Conservation (phyloP, 2,113 vertebrate genomes). For the Rostratula benghalensis region DNA sequence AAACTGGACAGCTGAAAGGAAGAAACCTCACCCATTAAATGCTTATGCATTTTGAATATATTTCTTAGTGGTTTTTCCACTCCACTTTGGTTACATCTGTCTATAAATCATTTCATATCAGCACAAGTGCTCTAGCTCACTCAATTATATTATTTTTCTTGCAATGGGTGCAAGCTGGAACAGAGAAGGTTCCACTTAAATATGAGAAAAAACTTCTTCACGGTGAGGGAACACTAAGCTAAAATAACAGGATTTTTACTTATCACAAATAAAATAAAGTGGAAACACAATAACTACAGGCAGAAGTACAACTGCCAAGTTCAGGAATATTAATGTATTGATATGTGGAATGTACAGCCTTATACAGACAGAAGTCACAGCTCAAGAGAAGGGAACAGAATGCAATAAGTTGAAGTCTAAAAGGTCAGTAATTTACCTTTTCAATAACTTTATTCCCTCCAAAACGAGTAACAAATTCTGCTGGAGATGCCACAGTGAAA, state of each 20-base stretch:
- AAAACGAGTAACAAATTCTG: conserved; percentile 97
- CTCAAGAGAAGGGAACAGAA: background rate
- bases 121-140: background rate
- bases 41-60: background rate
- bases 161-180: too few relatives aligned
- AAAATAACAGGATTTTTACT: background rate
- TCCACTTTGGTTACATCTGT: background rate
- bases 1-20: background rate
- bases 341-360: background rate
- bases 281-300: background rate
- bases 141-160: too few relatives aligned
- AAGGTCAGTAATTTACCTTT: conserved; percentile 79
- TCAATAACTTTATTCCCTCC: conserved; percentile 98
- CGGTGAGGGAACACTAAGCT: too few relatives aligned
- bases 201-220: too few relatives aligned
- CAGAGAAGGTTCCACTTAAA: too few relatives aligned
- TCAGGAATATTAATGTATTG: background rate
- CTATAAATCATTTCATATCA: background rate
- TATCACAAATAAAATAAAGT: background rate
- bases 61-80: background rate
- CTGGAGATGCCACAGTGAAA: conserved; percentile 97
- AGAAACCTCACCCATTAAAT: background rate
- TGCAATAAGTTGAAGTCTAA: background rate
- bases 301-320: background rate
- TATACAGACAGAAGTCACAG: background rate